Base-by-base conservation (phyloP, 1,140 invertebrate genomes). In the Microplitis demolitor region DNA sequence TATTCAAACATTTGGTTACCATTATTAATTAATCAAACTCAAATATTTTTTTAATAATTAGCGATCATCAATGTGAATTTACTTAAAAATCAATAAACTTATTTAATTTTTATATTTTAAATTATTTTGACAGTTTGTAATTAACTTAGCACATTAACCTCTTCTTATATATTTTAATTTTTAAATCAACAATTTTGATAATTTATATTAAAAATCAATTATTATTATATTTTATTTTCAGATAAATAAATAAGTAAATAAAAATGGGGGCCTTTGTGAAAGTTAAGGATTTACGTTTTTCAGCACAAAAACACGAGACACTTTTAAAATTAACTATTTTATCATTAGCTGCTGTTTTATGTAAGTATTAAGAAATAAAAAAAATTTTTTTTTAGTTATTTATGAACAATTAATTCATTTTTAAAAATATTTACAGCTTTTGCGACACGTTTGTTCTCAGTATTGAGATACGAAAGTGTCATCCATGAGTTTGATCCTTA, bases 401-500 rank as follows among this genome's bases (percentile, higher is more conserved):
- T 13, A 66, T 74, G 9, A 34, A 71, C 67, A n/a, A 11, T 58
- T 16, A 51, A 51, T 69, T 13, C 63, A 54, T 67, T 71, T 68
- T 70, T 75, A 72, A 70, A 24, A 24, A 75, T 80, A 78, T 84
- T 92, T 73, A 16, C 87, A 98, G 97, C 97, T 53, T 99, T 99
- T 90, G 96, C 95, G 37, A 97, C 95, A 14, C 90, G 97, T 70
- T 87, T 99, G 14, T 99, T 98, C 85, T 98, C 97, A 24, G 97
- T 99, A n/a, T 86, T 99, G 66, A 90, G 97, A 60, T 99, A 97
- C 87, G 97, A 99, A 87, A 97, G 96, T 87, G 97, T 99, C 4
- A 99, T 99, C 79, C 97, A 99, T 88, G 97, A 99, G 87, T 99
- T 99, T 88, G 97, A 99, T 93, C 97, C 97, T 1, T 99, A 99